Base-by-base conservation (phyloP, 2,797 vertebrate genomes). In the Brachymystax lenok region DNA sequence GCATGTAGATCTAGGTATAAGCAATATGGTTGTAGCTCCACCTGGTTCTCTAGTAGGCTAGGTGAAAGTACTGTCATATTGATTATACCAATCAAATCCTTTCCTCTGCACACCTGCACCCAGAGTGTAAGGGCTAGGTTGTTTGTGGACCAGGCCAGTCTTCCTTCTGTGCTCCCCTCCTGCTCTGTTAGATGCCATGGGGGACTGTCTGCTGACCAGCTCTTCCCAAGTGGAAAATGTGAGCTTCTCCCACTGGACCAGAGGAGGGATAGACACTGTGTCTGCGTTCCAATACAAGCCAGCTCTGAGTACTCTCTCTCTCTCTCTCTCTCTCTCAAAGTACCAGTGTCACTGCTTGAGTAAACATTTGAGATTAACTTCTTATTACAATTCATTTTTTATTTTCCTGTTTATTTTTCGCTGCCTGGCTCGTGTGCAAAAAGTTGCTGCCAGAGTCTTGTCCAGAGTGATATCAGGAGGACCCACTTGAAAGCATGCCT, bases 211-310 rank as follows among this genome's bases (percentile, higher is more conserved):
- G 79, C 80, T 91, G 87, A 85, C 83, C 83, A 84, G 78, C 78
- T 82, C 87, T 87, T 90, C 86, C 90, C 87, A 66, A 90, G 82
- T 91, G 92, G 92, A 93, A 93, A 92, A 91, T 90, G 84, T 92
- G 86, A 92, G 88, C 82, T 83, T 91, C 75, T 75, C 89, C 90
- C 89, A 71, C 63, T 82, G 89, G 91, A 92, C 83, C 59, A 80
- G 82, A 77, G 61, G 50, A 87, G 85, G 87, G 83, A 89, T 93
- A 93, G 93, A 93, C 92, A 93, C 87, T 88, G 93, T 93, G 90
- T 90, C 85, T 82, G 82, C 5, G 51, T 77, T 83, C 21, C 27
- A 21, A 21, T 24, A 28, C 73, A 46, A 50, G 21, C 17, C 35
- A 54, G 27, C 16, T 50, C 69, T 54, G 21, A 51, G 21, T 16